Base-by-base conservation (phyloP, 2,113 vertebrate genomes). In the Reinhardtius hippoglossoides region DNA sequence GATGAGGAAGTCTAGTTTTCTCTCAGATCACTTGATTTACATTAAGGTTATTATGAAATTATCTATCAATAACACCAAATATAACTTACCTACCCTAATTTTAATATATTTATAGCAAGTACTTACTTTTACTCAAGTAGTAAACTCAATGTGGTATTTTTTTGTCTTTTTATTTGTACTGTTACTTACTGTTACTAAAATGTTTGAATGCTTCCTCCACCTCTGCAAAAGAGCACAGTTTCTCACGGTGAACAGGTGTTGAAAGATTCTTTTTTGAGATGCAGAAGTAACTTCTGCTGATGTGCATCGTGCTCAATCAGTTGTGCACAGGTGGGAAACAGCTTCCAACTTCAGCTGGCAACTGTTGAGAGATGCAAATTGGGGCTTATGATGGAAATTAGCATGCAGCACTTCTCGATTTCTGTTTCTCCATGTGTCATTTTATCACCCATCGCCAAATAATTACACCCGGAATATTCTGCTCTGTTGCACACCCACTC, bases 361-460 rank as follows among this genome's bases (percentile, higher is more conserved):
- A 21, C n/a, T 63, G 60, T 67, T 71, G 6, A 62, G 56, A 77
- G 76, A 71, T 69, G 76, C 62, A 76, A 74, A 69, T 67, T 61
- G 60, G 31, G 56, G 58, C 4, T 55, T 40, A 73, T 60, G 9
- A 15, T 13, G 23, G 16, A 20, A 46, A 86, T 82, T 82, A 83
- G 80, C 48, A 86, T 85, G 71, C 81, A 61, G 59, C 83, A 37
- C 70, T 64, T 64, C 59, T 76, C 26, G 3, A 21, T 23, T 56
- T 56, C 24, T 72, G 67, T 71, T 83, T 83, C 62, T 74, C 57
- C 59, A 27, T 13, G 74, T 89, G 84, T 84, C 79, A 59, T 80
- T 85, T 87, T 83, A 74, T 86, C 77, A 20, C 75, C 78, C 74
- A 55, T 79, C 85, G 63, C 44, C 9, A 31, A 78, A 74, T 86